A percentile compares a stretch with the other conserved stretches of the same genome.
phyloP scores from a whole-genome alignment of 2,888 invertebrate species.

The Cerastis leucographa region DNA sequence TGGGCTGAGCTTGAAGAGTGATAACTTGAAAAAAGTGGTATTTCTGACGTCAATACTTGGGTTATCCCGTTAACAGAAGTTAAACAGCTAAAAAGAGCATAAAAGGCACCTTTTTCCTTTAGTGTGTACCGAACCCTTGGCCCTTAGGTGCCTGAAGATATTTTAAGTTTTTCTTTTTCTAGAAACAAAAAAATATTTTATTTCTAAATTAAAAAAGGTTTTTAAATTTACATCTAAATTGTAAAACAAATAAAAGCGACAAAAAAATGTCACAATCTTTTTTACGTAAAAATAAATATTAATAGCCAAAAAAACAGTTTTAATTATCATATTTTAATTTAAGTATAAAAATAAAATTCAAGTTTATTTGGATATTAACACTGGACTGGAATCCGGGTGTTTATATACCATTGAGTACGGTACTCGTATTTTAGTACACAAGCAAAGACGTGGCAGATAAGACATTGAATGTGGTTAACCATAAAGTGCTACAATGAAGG shows the following conservation, averaged over 20 bases:
- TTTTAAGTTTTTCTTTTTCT: neutral
- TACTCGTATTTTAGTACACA: conserved; percentile 12
- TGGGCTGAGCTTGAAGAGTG: neutral
- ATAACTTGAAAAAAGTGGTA: neutral
- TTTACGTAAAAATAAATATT: neutral
- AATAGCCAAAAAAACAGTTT: neutral
- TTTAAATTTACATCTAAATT: neutral
- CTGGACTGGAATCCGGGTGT: neutral
- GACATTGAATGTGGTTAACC: neutral
- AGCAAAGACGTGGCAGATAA: neutral
- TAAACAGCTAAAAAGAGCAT: neutral
- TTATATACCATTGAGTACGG: conserved; percentile 15
- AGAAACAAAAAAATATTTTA: neutral
- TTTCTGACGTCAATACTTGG: neutral
- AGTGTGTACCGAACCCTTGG: neutral
- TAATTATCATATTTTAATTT: neutral
- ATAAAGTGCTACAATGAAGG: conserved; percentile 17
- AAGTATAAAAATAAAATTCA: no score
- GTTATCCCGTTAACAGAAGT: neutral
- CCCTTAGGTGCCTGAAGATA: no score
- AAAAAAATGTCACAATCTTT: neutral
- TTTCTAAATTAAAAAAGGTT: neutral
- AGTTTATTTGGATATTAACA: neutral
- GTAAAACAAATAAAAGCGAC: neutral
- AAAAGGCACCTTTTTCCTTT: neutral